Base-by-base conservation (phyloP, 1,140 invertebrate genomes). In the Antheraea mylitta region DNA sequence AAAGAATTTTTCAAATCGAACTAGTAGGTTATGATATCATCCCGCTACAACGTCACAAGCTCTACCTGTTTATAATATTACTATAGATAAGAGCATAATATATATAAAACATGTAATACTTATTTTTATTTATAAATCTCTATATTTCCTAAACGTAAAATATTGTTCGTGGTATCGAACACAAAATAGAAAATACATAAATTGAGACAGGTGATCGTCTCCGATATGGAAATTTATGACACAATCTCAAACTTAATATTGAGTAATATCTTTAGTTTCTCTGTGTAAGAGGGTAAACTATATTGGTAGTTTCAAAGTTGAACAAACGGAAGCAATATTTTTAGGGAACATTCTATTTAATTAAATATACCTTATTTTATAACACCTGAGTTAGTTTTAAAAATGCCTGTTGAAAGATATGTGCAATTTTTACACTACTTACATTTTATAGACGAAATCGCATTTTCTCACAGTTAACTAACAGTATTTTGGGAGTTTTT, bases 161-260 rank as follows among this genome's bases (percentile, higher is more conserved):
- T 65, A 65, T 11, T 45, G 45, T n/a, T 16, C 45, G 45, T 1
- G 45, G 45, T 53, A 53, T 53, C 16, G 45, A 74, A 68, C 73
- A 72, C 76, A 71, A 74, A 73, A 80, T 67, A 66, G 65, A 53
- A 53, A 53, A 53, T 53, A 45, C 2, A 45, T 10, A 45, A 42
- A 65, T 48, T 38, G 45, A 16, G 42, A 48, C 64, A 48, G 45
- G 45, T 53, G 45, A 53, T 53, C 45, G 45, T 53, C 0, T 53
- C 45, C 4, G 45, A 45, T 65, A 65, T 65, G 64, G 36, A 45
- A 65, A 65, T 65, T 65, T 65, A 65, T 65, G 64, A n/a, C 18
- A 18, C 37, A 65, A 63, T 63, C 61, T 65, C 18, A 30, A 65
- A 48, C 38, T 22, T 65, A 45, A 65, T 65, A 45, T 65, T n/a